These are phyloP conservation scores for Tapirus terrestris DNA, from an alignment of 2,113 vertebrate species.

Conservation along the genomic window DNA sequence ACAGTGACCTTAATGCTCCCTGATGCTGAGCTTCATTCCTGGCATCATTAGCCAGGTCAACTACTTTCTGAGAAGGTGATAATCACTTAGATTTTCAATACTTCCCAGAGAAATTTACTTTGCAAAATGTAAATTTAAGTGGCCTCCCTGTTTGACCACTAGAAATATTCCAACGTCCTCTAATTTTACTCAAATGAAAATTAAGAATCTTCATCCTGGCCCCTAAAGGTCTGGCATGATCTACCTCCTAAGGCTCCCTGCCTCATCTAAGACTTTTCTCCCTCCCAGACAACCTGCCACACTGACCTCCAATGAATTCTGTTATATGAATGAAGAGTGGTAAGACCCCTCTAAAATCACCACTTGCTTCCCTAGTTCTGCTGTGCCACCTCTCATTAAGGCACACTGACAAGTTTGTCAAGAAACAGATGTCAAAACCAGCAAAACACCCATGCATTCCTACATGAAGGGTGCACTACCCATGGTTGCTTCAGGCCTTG, in stretches of 20 bases:
- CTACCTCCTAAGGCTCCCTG: neutral
- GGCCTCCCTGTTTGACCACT: neutral
- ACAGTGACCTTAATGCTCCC: accelerated
- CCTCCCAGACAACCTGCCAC: neutral
- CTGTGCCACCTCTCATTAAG: neutral
- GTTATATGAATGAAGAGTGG: neutral
- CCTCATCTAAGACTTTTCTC: neutral
- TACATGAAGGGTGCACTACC: neutral
- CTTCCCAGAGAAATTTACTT: neutral
- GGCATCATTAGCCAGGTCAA: neutral
- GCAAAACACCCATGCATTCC: neutral
- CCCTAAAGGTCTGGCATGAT: no score
- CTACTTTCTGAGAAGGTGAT: neutral
- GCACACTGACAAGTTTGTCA: neutral
- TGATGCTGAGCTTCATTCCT: no score
- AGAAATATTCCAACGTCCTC: neutral
- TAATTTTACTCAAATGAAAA: neutral
- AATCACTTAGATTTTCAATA: neutral
- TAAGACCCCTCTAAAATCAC: neutral
- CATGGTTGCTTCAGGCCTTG: accelerated
- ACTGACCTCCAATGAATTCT: neutral
- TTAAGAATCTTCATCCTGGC: neutral
- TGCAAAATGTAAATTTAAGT: neutral
- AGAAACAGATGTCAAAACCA: neutral
- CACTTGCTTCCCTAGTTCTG: no score